A percentile compares a stretch with the other conserved stretches of the same genome.
Evolutionary conservation across 2,797 vertebrate species (phyloP).

Genomic region (Spea hammondii): DNA sequence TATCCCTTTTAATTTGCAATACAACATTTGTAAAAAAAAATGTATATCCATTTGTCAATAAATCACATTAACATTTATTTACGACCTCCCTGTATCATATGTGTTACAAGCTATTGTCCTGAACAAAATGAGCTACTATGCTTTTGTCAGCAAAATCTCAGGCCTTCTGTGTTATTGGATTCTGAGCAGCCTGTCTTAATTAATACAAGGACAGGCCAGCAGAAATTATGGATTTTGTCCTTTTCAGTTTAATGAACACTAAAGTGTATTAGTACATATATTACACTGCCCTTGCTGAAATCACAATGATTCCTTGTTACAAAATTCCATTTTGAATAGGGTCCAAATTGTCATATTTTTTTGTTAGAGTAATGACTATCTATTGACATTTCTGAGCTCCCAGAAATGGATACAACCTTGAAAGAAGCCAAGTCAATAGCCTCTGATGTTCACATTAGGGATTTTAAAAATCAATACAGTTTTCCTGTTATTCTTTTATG

Average conservation of each 20-base stretch:
- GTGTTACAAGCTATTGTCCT: slow-evolving; percentile 18
- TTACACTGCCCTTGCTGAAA: slow-evolving; percentile 57
- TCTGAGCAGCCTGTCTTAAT: slow-evolving; percentile 57
- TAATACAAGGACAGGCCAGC: slow-evolving; percentile 56
- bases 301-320: slow-evolving; percentile 58
- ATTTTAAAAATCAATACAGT: slow-evolving; percentile 75
- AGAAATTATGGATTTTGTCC: slow-evolving; percentile 65
- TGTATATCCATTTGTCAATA: slow-evolving; percentile 40
- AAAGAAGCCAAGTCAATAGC: slow-evolving; percentile 68
- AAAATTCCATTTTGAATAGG: slow-evolving; percentile 65
- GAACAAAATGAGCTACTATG: slow-evolving; percentile 31
- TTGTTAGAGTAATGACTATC: slow-evolving; percentile 70
- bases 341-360: slow-evolving; percentile 67
- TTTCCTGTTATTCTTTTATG: slow-evolving; percentile 80
- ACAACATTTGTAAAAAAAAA: slow-evolving; percentile 23
- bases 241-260: slow-evolving; percentile 63
- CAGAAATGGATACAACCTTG: slow-evolving; percentile 69
- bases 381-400: slow-evolving; percentile 71
- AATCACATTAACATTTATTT: slow-evolving; percentile 21
- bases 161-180: slow-evolving; percentile 43
- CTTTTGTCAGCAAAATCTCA: slow-evolving; percentile 48
- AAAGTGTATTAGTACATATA: slow-evolving; percentile 59
- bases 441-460: slow-evolving; percentile 73
- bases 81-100: slow-evolving; percentile 34
- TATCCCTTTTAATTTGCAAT: slow-evolving; percentile 19